Evolutionary conservation across 53 echinoderm and acorn worm genomes (phyloP).

Genomic region (Luidia sarsii): DNA sequence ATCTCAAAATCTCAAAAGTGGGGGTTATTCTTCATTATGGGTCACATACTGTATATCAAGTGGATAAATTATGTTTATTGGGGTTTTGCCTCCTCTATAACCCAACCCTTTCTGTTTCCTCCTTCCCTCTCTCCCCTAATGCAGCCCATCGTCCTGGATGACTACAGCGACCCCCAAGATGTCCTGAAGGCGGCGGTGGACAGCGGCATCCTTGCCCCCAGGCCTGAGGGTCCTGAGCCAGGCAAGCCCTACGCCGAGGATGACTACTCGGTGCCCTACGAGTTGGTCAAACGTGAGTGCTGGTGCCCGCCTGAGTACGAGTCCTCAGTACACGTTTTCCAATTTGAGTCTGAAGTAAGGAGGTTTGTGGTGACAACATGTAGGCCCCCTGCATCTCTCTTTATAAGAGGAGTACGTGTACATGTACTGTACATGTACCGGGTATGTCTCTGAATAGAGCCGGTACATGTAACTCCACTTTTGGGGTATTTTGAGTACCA

Average conservation of each 20-base stretch:
- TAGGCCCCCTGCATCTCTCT: too few species aligned
- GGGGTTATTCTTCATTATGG: too few species aligned
- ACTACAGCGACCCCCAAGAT: conserved; percentile 98
- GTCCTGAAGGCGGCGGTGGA: conserved; percentile 80
- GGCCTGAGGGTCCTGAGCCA: conserved; percentile 62
- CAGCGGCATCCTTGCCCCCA: conserved; percentile 61
- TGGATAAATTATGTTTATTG: background rate
- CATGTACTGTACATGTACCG: too few species aligned
- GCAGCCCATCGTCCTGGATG: conserved; percentile 91
- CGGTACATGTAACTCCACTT: too few species aligned
- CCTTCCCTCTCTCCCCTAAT: background rate
- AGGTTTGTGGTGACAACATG: too few species aligned
- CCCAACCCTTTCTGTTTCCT: background rate
- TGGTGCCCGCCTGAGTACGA: background rate
- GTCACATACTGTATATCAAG: too few species aligned
- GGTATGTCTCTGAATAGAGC: too few species aligned
- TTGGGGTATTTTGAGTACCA: too few species aligned
- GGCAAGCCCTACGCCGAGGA: conserved; percentile 64
- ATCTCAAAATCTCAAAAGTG: too few species aligned
- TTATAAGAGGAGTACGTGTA: too few species aligned
- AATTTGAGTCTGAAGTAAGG: too few species aligned
- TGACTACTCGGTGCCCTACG: conserved; percentile 97
- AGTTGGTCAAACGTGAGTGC: conserved; percentile 88
- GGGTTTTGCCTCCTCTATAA: background rate
- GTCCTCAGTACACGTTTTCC: too few species aligned